These are phyloP conservation scores for Heliconius ismenius DNA, from an alignment of 2,888 invertebrate species.

Conservation along the genomic window DNA sequence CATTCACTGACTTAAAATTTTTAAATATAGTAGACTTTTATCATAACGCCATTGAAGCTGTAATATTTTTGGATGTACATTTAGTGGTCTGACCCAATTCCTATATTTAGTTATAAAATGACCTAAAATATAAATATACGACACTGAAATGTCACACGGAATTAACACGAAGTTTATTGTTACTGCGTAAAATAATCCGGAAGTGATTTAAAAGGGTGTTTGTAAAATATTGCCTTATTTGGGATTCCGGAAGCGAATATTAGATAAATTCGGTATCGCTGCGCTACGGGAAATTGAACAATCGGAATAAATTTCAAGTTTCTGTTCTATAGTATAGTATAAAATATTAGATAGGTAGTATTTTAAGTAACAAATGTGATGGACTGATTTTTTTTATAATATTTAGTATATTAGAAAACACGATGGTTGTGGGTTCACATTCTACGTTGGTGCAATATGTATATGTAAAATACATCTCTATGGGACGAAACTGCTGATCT, in stretches of 20 bases:
- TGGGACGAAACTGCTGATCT: no score
- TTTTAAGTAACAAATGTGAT: not conserved
- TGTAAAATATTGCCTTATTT: constrained; percentile 24
- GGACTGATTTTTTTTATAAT: not conserved
- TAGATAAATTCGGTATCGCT: constrained; percentile 20
- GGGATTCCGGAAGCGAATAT: constrained; percentile 26
- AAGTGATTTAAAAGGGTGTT: constrained; percentile 22
- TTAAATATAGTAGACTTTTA: not conserved
- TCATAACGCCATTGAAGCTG: not conserved
- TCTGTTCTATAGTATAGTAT: not conserved
- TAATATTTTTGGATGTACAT: constrained; percentile 12
- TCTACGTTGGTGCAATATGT: no score
- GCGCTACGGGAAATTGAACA: constrained; percentile 16
- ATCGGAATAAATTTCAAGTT: constrained; percentile 6
- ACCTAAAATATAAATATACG: constrained; percentile 7
- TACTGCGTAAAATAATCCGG: constrained; percentile 2
- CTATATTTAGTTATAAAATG: constrained; percentile 21
- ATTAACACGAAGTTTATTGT: constrained; percentile 20
- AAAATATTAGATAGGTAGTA: not conserved
- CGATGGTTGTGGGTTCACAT: no score
- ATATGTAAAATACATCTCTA: no score
- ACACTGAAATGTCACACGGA: not conserved
- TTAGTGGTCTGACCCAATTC: constrained; percentile 19
- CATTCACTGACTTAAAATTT: not conserved
- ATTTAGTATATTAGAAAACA: no score